A percentile compares a stretch with the other conserved stretches of the same genome.
These are phyloP conservation scores for Pterois miles DNA, from an alignment of 2,797 vertebrate genomes.

Conservation along the genomic window DNA sequence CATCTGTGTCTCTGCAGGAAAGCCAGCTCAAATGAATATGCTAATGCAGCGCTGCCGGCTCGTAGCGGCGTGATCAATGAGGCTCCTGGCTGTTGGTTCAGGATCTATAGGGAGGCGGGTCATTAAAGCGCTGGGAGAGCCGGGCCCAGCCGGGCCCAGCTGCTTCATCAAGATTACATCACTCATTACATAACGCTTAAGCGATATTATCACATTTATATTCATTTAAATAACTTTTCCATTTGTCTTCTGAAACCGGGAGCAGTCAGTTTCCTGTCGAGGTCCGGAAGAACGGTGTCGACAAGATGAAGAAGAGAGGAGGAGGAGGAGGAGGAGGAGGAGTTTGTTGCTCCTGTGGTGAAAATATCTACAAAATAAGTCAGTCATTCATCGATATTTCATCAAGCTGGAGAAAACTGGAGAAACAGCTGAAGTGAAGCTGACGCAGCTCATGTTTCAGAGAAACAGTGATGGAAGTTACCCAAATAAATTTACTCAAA, in stretches of 20 bases:
- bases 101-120: slow-evolving; percentile 45
- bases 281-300: not conserved
- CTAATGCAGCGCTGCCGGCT: slow-evolving; percentile 57
- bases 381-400: not conserved
- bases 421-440: not conserved
- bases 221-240: slow-evolving; percentile 2
- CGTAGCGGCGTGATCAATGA: slow-evolving; percentile 62
- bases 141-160: slow-evolving; percentile 2
- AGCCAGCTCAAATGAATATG: slow-evolving; percentile 68
- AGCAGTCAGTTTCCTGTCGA: not conserved
- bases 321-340: not conserved
- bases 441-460: too few species aligned
- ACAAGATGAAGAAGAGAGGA: not conserved
- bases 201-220: slow-evolving; percentile 25
- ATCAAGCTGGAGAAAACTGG: not conserved
- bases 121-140: slow-evolving; percentile 44
- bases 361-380: not conserved
- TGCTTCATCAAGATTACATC: slow-evolving; percentile 27
- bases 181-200: slow-evolving; percentile 20
- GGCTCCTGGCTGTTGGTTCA: slow-evolving; percentile 49
- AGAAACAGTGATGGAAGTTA: too few species aligned
- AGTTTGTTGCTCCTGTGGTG: not conserved
- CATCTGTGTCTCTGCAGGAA: slow-evolving; percentile 58
- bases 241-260: not conserved
- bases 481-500: too few species aligned